A percentile compares a stretch with the other conserved stretches of the same genome.
Conservation (phyloP, 2,888 invertebrate species). For the Lapara coniferarum region DNA sequence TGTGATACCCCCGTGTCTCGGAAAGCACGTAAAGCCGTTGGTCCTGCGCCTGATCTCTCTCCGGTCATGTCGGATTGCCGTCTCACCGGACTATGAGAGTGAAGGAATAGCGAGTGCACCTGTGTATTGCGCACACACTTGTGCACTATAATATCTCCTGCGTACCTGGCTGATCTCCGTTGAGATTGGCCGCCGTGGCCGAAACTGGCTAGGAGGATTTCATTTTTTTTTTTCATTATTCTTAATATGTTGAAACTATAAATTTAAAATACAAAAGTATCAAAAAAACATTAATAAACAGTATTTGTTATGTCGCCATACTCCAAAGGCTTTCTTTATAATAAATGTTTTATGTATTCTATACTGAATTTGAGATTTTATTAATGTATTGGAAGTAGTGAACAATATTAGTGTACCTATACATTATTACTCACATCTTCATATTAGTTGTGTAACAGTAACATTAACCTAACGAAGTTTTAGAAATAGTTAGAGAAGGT, state of each 20-base stretch:
- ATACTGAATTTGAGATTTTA: background rate
- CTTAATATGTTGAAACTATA: background rate
- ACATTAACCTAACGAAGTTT: background rate
- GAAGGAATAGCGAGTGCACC: too few relatives aligned
- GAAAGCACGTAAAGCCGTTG: too few relatives aligned
- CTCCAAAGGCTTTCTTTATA: conserved; percentile 18
- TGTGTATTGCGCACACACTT: too few relatives aligned
- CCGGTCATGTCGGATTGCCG: too few relatives aligned
- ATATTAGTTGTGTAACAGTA: conserved; percentile 19
- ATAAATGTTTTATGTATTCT: conserved; percentile 5
- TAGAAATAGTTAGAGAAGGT: background rate
- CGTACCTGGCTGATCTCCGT: too few relatives aligned
- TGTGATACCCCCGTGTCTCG: too few relatives aligned
- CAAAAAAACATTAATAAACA: background rate
- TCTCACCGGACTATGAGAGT: too few relatives aligned
- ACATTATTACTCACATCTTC: background rate
- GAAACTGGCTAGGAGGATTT: too few relatives aligned
- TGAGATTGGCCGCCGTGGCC: too few relatives aligned
- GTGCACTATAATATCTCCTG: too few relatives aligned
- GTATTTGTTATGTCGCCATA: conserved; percentile 7
- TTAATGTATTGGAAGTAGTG: conserved; percentile 8
- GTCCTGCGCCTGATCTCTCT: too few relatives aligned
- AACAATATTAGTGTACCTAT: conserved; percentile 2
- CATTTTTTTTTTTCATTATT: too few relatives aligned
- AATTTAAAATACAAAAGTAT: background rate